These are phyloP conservation scores for Xerus inauris DNA, from an alignment of 2,113 vertebrate genomes.

Conservation along the genomic window DNA sequence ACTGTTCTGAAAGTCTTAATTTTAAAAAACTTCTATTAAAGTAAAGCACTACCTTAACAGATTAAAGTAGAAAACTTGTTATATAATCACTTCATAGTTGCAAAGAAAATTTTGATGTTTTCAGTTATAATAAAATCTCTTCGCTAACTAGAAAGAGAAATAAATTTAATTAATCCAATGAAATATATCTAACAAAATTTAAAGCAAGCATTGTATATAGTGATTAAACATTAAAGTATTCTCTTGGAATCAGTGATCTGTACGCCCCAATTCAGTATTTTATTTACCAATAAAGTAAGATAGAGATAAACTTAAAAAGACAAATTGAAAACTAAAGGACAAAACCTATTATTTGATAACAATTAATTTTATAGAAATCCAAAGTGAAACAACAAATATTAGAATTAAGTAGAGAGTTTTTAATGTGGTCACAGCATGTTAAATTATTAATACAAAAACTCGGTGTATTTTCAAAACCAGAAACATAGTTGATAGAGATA, in stretches of 20 bases:
- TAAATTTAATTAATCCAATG: neutral
- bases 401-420: neutral
- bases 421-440: neutral
- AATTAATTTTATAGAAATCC: neutral
- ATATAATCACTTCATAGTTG: neutral
- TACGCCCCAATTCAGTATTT: neutral
- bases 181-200: neutral
- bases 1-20: neutral
- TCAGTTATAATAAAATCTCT: slow-evolving; percentile 2
- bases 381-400: neutral
- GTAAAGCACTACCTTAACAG: neutral
- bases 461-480: neutral
- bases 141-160: neutral
- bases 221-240: neutral
- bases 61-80: neutral
- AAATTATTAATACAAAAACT: neutral
- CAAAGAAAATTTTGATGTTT: neutral
- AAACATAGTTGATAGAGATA: neutral
- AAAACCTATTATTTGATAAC: neutral
- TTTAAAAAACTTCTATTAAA: neutral
- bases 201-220: neutral
- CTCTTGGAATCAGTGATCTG: neutral
- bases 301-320: slow-evolving; percentile 1
- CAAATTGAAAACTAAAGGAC: neutral
- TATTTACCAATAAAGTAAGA: neutral